Base-by-base conservation (phyloP, 2,113 vertebrate species). In the Tinamus guttatus region DNA sequence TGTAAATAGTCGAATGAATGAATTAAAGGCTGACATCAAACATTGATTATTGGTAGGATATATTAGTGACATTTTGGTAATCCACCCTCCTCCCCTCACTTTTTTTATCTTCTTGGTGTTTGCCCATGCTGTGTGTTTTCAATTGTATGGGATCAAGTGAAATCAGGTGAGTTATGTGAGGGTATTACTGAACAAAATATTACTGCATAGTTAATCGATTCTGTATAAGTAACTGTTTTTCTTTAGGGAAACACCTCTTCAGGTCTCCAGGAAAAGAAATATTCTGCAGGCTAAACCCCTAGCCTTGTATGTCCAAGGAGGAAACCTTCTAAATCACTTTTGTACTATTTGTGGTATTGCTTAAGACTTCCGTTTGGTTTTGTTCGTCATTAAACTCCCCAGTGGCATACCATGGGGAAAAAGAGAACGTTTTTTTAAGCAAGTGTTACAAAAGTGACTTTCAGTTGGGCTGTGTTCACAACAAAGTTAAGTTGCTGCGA, bases 401-500 rank as follows among this genome's bases (percentile, higher is more conserved):
- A 41, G 60, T 75, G 85, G 43, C 85, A 67, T 34, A 81, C 84
- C 81, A 81, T 64, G 25, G n/a, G 70, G 15, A 49, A 90, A 74
- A 94, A 87, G 38, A 85, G 30, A 87, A 56, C 12, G 43, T 68
- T 74, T 75, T 75, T 58, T 67, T 71, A 52, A 58, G 69, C 47
- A 89, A n/a, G 15, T 32, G 10, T 68, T 90, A 85, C 79, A 81
- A 62, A 90, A 56, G 19, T 34, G 0, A 21, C 30, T 89, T 84
- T 28, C 28, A 7, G 16, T 62, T 1, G 8, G 64, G 59, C 59
- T 52, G 3, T 20, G 38, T 58, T 34, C 49, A 25, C 59, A 60
- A 59, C 62, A 36, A 5, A 85, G 87, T 85, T 81, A 80, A 77
- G 36, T 91, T 89, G 74, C 89, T 70, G 79, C 87, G 94, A 96